phyloP scores from a whole-genome alignment of 2,797 vertebrate species.

The Novumbra hubbsi region DNA sequence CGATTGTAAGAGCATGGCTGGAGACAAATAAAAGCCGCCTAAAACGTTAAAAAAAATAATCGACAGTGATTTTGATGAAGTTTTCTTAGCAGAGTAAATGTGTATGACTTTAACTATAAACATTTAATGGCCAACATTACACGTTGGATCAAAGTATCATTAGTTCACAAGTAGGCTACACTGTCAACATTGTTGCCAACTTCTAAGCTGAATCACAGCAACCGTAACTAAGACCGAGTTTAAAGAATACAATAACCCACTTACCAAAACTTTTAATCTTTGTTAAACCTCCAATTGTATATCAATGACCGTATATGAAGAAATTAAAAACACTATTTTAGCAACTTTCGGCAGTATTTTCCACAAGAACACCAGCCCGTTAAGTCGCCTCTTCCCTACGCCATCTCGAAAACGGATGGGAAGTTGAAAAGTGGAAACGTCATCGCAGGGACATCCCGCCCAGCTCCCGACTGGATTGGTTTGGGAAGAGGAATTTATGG shows the following conservation, averaged over 20 bases:
- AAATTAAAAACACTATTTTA: conserved; percentile 18
- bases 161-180: not conserved
- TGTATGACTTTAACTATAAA: not conserved
- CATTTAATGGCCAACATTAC: not conserved
- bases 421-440: conserved; percentile 67
- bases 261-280: conserved; percentile 51
- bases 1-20: not conserved
- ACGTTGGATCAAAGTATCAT: not conserved
- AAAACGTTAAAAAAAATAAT: too few species aligned
- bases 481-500: conserved; percentile 22
- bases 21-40: not conserved
- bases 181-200: conserved; percentile 4
- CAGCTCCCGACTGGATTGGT: conserved; percentile 42
- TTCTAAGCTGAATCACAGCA: conserved; percentile 21
- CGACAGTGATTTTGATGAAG: not conserved
- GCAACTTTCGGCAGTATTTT: conserved; percentile 45
- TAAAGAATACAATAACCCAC: conserved; percentile 28
- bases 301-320: not conserved
- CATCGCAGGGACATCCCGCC: conserved; percentile 64
- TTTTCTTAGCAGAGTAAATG: not conserved
- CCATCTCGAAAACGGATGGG: conserved; percentile 70
- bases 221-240: conserved; percentile 1
- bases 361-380: conserved; percentile 38
- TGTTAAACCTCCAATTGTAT: not conserved
- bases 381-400: conserved; percentile 63